Percentiles rank a stretch among this genome's conserved stretches.
Conservation (phyloP, 2,113 vertebrate species). For the Neopipo cinnamomea region DNA sequence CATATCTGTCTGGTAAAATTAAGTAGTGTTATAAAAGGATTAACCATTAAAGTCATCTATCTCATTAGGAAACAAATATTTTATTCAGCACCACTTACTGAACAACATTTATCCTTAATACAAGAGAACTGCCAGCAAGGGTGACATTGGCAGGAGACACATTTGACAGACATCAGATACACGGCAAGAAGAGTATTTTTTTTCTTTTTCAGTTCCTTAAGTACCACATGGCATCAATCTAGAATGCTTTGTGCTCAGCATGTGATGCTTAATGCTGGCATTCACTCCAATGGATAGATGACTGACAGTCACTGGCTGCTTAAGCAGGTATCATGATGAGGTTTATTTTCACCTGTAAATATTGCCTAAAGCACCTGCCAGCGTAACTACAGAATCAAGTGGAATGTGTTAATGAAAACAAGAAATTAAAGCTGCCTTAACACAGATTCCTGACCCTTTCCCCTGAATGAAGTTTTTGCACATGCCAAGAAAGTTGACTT, state of each 20-base stretch:
- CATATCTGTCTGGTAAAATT: neutral
- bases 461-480: neutral
- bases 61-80: neutral
- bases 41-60: neutral
- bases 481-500: neutral
- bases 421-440: neutral
- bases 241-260: neutral
- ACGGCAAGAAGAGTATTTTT: neutral
- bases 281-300: neutral
- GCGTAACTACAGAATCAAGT: neutral
- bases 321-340: neutral
- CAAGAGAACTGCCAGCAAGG: neutral
- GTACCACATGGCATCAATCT: neutral
- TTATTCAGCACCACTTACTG: neutral
- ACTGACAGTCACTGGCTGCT: neutral
- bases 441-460: neutral
- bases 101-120: neutral
- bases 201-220: neutral
- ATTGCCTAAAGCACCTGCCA: neutral
- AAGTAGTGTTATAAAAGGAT: neutral
- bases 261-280: fast-evolving
- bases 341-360: neutral
- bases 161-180: neutral
- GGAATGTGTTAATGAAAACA: neutral
- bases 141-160: neutral